A percentile compares a stretch with the other conserved stretches of the same genome.
These are phyloP conservation scores for Mesochorus sp. DNA, from an alignment of 2,888 invertebrate species.

Conservation along the genomic window DNA sequence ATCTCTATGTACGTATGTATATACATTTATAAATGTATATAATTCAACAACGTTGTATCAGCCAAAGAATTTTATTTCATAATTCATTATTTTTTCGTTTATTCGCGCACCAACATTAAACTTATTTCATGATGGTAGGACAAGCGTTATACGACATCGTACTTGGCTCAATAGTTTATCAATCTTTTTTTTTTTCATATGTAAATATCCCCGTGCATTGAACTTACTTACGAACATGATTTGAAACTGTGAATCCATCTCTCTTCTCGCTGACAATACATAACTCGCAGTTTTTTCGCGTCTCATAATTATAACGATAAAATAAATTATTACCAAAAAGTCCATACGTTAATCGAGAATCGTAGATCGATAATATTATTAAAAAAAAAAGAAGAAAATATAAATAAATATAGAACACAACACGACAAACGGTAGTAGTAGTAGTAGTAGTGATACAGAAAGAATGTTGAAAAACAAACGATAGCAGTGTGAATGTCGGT, in stretches of 20 bases:
- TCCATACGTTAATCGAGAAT: too few relatives aligned
- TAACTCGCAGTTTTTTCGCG: constrained; percentile 11
- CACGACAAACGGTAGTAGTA: constrained; percentile 23
- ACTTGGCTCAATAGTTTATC: neutral
- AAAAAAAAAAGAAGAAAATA: constrained; percentile 19
- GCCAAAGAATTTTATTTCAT: too few relatives aligned
- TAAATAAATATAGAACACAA: constrained; percentile 31
- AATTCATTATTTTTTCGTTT: too few relatives aligned
- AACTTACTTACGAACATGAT: constrained; percentile 14
- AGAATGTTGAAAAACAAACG: constrained; percentile 69
- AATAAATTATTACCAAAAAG: too few relatives aligned
- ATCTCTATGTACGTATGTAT: neutral
- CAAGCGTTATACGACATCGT: constrained; percentile 9
- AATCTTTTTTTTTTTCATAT: neutral
- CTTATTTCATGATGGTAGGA: constrained; percentile 32
- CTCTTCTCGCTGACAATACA: neutral
- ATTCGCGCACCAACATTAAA: constrained; percentile 57
- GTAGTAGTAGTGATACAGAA: constrained; percentile 54
- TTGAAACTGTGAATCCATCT: neutral
- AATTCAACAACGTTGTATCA: constrained; percentile 32
- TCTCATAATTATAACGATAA: neutral
- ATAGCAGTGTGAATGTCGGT: constrained; percentile 69
- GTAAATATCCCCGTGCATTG: neutral
- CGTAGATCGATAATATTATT: neutral
- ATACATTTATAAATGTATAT: constrained; percentile 1